Conservation (phyloP, 1,140 invertebrate species). For the Mylabris phalerata region DNA sequence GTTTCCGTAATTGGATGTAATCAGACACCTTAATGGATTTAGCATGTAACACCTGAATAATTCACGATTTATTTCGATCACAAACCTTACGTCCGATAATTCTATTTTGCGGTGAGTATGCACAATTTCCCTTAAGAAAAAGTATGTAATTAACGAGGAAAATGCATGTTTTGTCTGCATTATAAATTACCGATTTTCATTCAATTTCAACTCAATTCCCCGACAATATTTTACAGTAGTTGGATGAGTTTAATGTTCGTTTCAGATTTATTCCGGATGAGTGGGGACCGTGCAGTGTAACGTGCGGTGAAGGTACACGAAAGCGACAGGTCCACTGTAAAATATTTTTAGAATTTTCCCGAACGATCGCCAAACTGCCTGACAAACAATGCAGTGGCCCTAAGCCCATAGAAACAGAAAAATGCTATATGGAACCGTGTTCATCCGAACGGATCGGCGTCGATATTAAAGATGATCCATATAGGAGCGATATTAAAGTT, state of each 20-base stretch:
- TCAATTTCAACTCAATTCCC: too few relatives aligned
- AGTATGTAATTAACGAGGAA: neutral
- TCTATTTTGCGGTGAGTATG: too few relatives aligned
- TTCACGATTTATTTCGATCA: neutral
- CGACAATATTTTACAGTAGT: too few relatives aligned
- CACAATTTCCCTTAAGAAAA: neutral
- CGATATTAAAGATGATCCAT: slow-evolving; percentile 40
- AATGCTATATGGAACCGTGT: slow-evolving; percentile 72
- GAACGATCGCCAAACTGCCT: slow-evolving; percentile 76
- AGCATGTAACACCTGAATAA: slow-evolving; percentile 4
- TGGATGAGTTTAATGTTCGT: slow-evolving; percentile 3
- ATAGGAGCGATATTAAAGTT: slow-evolving; percentile 44
- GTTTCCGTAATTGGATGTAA: slow-evolving; percentile 11
- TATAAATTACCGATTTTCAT: too few relatives aligned
- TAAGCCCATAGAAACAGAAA: slow-evolving; percentile 71
- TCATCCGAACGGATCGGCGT: slow-evolving; percentile 31
- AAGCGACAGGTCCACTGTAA: slow-evolving; percentile 81
- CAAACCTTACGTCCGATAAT: too few relatives aligned
- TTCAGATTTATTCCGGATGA: slow-evolving; percentile 65
- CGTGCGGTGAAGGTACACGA: slow-evolving; percentile 80
- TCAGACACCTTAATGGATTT: slow-evolving; percentile 14
- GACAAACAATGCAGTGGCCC: slow-evolving; percentile 81
- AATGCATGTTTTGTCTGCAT: neutral
- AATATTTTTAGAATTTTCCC: slow-evolving; percentile 86
- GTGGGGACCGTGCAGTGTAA: slow-evolving; percentile 83